Base-by-base conservation (phyloP, 2,888 invertebrate genomes). In the Neelides folsomi region DNA sequence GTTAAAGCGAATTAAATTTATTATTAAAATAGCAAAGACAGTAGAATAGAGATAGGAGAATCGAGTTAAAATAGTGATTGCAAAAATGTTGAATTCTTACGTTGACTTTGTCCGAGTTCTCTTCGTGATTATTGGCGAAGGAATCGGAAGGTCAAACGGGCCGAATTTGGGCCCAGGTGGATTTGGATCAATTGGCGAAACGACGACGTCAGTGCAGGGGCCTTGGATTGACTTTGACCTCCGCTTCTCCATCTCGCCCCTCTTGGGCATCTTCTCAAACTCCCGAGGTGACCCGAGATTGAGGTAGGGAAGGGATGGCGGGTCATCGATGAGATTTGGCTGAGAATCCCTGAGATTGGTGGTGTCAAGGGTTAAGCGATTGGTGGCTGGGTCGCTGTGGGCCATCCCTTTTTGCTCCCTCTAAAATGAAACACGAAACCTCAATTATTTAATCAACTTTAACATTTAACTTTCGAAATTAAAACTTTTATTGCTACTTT, bases 51-150 rank as follows among this genome's bases (percentile, higher is more conserved):
- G n/a, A n/a, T n/a, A n/a, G n/a, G n/a, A n/a, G n/a, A n/a, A n/a
- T n/a, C n/a, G n/a, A n/a, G n/a, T n/a, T n/a, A n/a, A n/a, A n/a
- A n/a, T n/a, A n/a, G n/a, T n/a, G n/a, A n/a, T n/a, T n/a, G n/a
- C n/a, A 27, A 27, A 27, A 27, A 27, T 27, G n/a, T n/a, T n/a
- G n/a, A 27, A 27, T 42, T 46, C 63, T 79, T 76, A 86, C 85
- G 84, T 84, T 54, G 86, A 86, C 57, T 82, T 79, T 57, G 86
- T 86, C 66, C 86, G 75, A 60, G 81, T 86, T 65, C 86, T 75
- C 68, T 82, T 77, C 12, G 86, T 86, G 58, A 85, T 83, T 63
- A 86, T 80, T 41, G 85, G 86, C 68, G 83, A 84, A 16, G 86
- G 86, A 63, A 86, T 59, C 27, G 66, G 65, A 13, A 68, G 60